Conservation (phyloP, 2,888 invertebrate genomes). For the Apodemia zela region DNA sequence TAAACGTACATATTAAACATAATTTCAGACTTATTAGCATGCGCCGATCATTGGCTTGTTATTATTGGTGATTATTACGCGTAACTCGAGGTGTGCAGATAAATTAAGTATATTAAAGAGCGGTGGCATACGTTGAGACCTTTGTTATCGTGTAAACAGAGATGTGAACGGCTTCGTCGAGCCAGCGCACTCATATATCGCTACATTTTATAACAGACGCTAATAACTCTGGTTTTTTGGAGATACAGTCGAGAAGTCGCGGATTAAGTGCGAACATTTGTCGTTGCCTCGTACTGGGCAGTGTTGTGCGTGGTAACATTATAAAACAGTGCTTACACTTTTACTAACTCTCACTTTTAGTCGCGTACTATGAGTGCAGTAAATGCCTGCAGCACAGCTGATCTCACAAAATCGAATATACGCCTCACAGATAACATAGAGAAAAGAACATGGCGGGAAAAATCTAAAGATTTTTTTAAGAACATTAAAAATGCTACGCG, state of each 20-base stretch:
- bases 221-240: conserved; percentile 63
- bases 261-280: conserved; percentile 56
- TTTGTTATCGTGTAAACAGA: conserved; percentile 67
- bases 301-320: conserved; percentile 45
- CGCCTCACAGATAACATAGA: conserved; percentile 50
- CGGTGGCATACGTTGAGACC: conserved; percentile 58
- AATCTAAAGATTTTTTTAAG: conserved; percentile 55
- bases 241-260: conserved; percentile 59
- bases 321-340: conserved; percentile 46
- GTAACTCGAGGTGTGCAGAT: conserved; percentile 57
- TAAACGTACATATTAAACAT: neutral
- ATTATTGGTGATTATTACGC: conserved; percentile 17
- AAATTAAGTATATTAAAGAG: conserved; percentile 69
- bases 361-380: conserved; percentile 52
- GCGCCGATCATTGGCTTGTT: conserved; percentile 15
- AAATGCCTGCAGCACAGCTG: conserved; percentile 48
- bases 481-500: conserved; percentile 54
- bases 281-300: conserved; percentile 43
- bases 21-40: conserved; percentile 12
- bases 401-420: conserved; percentile 61
- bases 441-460: conserved; percentile 52
- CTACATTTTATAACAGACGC: conserved; percentile 64
- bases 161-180: conserved; percentile 63
- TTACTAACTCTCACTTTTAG: conserved; percentile 62
- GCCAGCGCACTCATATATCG: conserved; percentile 58